Evolutionary conservation across 2,113 vertebrate species (phyloP).

Genomic region (Pituophis catenifer): DNA sequence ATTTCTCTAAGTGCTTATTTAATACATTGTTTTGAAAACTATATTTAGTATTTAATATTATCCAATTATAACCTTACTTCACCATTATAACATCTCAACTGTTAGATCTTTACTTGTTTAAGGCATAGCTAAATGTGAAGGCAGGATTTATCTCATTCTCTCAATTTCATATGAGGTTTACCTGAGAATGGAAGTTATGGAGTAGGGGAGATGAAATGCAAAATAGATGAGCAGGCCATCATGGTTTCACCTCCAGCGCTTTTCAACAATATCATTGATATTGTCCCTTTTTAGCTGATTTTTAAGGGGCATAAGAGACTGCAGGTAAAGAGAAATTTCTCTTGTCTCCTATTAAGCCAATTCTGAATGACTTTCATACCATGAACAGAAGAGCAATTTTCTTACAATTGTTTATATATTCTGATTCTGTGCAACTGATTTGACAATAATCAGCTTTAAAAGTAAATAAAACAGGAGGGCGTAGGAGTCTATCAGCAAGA

Average conservation of each 20-base stretch:
- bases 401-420: conserved; percentile 61
- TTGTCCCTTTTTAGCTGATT: background rate
- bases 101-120: background rate
- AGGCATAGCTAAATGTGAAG: background rate
- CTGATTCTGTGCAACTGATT: conserved; percentile 51
- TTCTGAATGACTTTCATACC: background rate
- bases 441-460: conserved; percentile 57
- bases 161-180: background rate
- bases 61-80: conserved; percentile 34
- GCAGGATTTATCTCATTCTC: background rate
- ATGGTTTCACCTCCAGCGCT: background rate
- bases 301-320: background rate
- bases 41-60: conserved; percentile 23
- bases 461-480: conserved; percentile 59
- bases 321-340: background rate
- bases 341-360: background rate
- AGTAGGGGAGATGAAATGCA: background rate
- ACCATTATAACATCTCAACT: conserved; percentile 24
- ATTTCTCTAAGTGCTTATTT: conserved; percentile 17
- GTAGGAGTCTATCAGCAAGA: conserved; percentile 40
- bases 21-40: conserved; percentile 33
- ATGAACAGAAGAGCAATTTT: background rate
- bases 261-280: background rate
- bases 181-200: background rate
- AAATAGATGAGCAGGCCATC: background rate